Evolutionary conservation across 2,113 vertebrate species (phyloP).

Genomic region (Ctenomys sociabilis): DNA sequence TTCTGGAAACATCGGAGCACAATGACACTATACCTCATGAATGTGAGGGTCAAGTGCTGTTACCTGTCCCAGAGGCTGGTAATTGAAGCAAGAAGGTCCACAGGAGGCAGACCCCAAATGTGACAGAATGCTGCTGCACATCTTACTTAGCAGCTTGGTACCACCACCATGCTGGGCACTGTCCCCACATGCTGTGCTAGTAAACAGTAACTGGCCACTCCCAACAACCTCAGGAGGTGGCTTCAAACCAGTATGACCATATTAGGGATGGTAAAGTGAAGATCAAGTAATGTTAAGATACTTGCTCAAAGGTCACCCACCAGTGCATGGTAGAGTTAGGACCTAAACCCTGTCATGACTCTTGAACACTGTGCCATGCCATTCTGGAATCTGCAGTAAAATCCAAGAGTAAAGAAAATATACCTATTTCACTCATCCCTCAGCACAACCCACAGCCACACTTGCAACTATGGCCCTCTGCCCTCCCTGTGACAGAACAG

Average conservation of each 20-base stretch:
- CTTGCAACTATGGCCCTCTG: neutral
- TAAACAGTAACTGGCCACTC: neutral
- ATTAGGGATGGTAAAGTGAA: neutral
- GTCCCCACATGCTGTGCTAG: neutral
- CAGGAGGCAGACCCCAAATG: neutral
- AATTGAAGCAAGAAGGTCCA: neutral
- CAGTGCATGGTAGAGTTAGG: neutral
- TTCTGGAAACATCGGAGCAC: constrained; percentile 78
- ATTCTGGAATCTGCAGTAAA: neutral
- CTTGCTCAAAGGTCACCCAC: neutral
- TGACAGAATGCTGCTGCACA: neutral
- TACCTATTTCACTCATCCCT: neutral
- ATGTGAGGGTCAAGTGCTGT: neutral
- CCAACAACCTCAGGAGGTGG: neutral
- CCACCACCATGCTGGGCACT: fast-evolving
- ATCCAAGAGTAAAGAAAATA: neutral
- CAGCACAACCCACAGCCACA: neutral
- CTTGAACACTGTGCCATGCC: too few relatives aligned
- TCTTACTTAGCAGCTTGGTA: fast-evolving
- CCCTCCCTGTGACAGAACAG: neutral
- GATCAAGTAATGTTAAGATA: neutral
- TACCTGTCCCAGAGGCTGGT: neutral
- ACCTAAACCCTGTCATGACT: neutral
- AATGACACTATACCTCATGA: constrained; percentile 20
- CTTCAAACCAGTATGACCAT: neutral